Percentiles rank a stretch among this genome's conserved stretches.
Evolutionary conservation across 2,797 vertebrate species (phyloP).

Genomic region (Enteromius trimaculatus): DNA sequence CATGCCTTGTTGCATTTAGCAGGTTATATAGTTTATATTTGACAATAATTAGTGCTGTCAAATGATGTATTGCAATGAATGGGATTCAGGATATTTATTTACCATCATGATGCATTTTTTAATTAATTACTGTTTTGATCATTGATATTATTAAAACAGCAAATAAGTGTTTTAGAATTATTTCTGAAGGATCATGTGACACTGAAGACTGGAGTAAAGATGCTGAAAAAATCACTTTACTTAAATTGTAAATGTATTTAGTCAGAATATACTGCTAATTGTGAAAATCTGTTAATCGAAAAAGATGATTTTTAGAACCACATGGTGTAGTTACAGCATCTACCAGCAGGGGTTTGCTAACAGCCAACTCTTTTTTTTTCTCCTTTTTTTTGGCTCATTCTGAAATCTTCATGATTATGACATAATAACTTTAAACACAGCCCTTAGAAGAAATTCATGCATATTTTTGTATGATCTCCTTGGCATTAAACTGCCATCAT

Average conservation of each 20-base stretch:
- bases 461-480: background rate
- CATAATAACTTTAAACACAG: conserved; percentile 6
- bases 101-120: too few species aligned
- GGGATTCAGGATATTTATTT: too few species aligned
- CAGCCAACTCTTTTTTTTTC: background rate
- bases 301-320: background rate
- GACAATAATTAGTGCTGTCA: too few species aligned
- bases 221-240: too few species aligned
- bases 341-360: background rate
- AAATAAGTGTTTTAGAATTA: too few species aligned
- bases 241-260: background rate
- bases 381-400: background rate
- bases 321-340: background rate
- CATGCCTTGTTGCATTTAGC: too few species aligned
- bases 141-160: too few species aligned
- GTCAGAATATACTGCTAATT: background rate
- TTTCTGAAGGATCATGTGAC: too few species aligned
- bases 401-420: background rate
- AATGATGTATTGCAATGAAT: too few species aligned
- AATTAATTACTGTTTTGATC: too few species aligned
- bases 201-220: too few species aligned
- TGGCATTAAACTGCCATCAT: conserved; percentile 10
- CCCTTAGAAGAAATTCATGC: conserved; percentile 4
- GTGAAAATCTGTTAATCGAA: background rate
- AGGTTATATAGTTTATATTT: too few species aligned